phyloP scores from a whole-genome alignment of 2,888 invertebrate species.

The Encarsia formosa region DNA sequence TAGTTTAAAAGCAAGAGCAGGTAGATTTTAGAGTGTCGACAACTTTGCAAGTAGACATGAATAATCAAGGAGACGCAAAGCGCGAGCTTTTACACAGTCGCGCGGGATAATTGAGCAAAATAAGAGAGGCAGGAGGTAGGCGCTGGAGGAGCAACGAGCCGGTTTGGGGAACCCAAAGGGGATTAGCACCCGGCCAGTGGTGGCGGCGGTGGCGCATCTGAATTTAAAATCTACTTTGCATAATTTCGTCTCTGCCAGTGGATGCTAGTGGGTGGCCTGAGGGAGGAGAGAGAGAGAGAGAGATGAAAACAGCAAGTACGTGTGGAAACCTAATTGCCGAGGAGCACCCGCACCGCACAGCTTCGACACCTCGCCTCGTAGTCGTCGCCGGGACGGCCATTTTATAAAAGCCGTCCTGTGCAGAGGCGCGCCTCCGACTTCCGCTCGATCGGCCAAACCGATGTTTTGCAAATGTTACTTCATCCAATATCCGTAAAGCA shows the following conservation, averaged over 20 bases:
- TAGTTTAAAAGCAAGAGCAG: no score
- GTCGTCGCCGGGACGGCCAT: no score
- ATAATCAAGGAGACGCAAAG: conserved; percentile 14
- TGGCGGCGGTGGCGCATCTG: conserved; percentile 36
- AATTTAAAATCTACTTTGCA: conserved; percentile 52
- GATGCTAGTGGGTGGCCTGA: no score
- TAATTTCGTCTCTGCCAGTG: conserved; percentile 40
- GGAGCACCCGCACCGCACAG: conserved; percentile 42
- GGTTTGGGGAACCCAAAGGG: conserved; percentile 6
- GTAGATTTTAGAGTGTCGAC: no score
- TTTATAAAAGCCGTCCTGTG: conserved; percentile 35
- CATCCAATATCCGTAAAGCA: no score
- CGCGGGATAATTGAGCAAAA: conserved; percentile 21
- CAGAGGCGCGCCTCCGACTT: conserved; percentile 14
- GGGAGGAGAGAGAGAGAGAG: conserved; percentile 25
- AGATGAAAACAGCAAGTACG: conserved; percentile 32
- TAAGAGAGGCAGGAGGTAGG: conserved; percentile 14
- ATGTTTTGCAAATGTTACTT: no score
- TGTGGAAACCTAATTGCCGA: conserved; percentile 48
- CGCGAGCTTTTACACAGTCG: conserved; percentile 21
- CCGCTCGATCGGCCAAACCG: conserved; percentile 3
- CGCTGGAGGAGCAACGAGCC: neutral
- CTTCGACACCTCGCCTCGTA: conserved; percentile 49
- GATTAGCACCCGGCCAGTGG: conserved; percentile 8
- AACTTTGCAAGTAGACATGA: no score